Conservation (phyloP, 2,797 vertebrate species). For the Peromyscus melanophrys region DNA sequence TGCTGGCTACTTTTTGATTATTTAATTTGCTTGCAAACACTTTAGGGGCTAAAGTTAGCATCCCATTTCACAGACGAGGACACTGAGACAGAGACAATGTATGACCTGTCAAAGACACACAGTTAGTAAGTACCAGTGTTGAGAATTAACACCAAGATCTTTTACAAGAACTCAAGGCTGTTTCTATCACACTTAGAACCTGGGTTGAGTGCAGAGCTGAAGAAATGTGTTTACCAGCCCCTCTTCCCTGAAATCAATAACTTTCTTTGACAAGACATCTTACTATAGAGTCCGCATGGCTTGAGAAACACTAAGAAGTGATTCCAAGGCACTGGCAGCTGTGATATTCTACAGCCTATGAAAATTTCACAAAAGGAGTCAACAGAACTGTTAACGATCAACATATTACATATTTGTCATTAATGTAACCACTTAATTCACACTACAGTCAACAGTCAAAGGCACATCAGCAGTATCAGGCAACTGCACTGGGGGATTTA, state of each 20-base stretch:
- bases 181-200: constrained; percentile 12
- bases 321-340: neutral
- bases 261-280: constrained; percentile 34
- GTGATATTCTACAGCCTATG: neutral
- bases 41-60: constrained; percentile 48
- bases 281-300: constrained; percentile 2
- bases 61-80: constrained; percentile 36
- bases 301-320: constrained; percentile 17
- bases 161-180: constrained; percentile 11
- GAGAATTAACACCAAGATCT: constrained; percentile 25
- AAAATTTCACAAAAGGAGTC: constrained; percentile 40
- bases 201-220: neutral
- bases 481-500: constrained; percentile 26
- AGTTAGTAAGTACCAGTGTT: neutral
- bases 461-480: neutral
- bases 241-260: neutral
- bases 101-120: constrained; percentile 14
- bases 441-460: constrained; percentile 55
- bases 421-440: constrained; percentile 43
- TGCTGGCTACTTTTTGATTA: neutral
- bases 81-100: neutral
- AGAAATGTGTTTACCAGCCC: constrained; percentile 28
- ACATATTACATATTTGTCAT: constrained; percentile 25
- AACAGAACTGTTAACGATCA: constrained; percentile 52
- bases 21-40: constrained; percentile 30